Base-by-base conservation (phyloP, 2,113 vertebrate genomes). In the Cololabis saira region DNA sequence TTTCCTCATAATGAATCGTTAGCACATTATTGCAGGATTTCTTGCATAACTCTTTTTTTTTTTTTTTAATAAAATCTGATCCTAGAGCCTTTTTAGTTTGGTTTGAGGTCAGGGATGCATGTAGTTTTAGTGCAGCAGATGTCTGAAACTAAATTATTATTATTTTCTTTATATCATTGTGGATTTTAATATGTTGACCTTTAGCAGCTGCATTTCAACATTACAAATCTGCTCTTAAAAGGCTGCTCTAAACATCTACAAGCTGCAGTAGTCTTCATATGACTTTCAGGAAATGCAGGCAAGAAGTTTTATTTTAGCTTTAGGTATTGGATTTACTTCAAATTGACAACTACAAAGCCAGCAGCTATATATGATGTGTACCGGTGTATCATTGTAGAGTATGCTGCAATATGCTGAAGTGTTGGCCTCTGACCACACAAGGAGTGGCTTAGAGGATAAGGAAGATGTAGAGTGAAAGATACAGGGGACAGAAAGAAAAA, bases 371-470 rank as follows among this genome's bases (percentile, higher is more conserved):
- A 51, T 72, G 57, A 74, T 73, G 42, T 81, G 78, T 85, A 52
- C 68, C 44, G 71, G 30, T 43, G 68, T 64, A 40, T 71, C 30
- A 3, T 30, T 8, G 55, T 55, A 53, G 57, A 61, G 61, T 79
- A 71, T 86, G 71, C 86, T 78, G 81, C 87, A 85, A 76, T 81
- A 83, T 87, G 83, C 83, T 80, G 78, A 85, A 82, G 78, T 43
- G 64, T 71, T 90, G 89, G 90, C 88, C 90, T 87, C 85, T 92
- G 92, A 92, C 91, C 88, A 81, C 82, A 84, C 84, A 88, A 74
- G 86, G 89, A 83, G 84, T 87, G 87, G 85, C 81, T 86, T 69
- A 11, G 47, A 65, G 58, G 33, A 67, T 64, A 40, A 71, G 59
- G 76, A 65, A 74, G 53, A 77, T 72, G 71, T 47, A 67, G 44